phyloP scores from a whole-genome alignment of 2,888 invertebrate species.

The Molorchus minor region DNA sequence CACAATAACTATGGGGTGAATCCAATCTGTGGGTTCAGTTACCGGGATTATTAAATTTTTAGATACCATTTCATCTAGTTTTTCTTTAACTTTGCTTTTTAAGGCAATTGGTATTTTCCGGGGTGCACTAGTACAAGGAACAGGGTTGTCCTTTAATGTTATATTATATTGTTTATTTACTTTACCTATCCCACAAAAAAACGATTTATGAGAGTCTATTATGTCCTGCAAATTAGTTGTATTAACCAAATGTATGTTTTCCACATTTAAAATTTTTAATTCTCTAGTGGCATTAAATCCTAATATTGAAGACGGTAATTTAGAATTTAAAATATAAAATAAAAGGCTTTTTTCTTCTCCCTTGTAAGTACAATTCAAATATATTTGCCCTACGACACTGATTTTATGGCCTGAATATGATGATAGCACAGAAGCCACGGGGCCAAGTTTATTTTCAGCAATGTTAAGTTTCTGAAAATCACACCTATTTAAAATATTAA shows the following conservation, averaged over 20 bases:
- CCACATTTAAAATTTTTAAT: no score
- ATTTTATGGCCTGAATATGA: background rate
- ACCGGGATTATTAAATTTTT: no score
- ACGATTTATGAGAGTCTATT: no score
- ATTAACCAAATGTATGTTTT: no score
- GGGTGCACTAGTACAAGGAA: background rate
- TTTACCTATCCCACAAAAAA: background rate
- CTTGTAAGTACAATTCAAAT: background rate
- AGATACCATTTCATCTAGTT: background rate
- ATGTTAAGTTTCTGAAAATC: background rate
- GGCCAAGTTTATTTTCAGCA: background rate
- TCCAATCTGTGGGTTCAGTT: slow-evolving; percentile 32
- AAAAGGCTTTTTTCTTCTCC: background rate
- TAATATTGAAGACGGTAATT: background rate
- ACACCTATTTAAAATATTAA: background rate
- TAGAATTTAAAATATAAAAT: background rate
- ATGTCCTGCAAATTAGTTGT: no score
- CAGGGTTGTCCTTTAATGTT: no score
- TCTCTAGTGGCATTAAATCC: background rate
- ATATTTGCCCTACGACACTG: background rate
- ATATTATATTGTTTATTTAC: background rate
- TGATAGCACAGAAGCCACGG: background rate
- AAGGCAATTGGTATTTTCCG: slow-evolving; percentile 10
- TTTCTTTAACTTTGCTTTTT: slow-evolving; percentile 14
- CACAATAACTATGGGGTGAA: slow-evolving; percentile 25